Evolutionary conservation across 2,113 vertebrate genomes (phyloP).

Genomic region (Protomyctophum bolini): DNA sequence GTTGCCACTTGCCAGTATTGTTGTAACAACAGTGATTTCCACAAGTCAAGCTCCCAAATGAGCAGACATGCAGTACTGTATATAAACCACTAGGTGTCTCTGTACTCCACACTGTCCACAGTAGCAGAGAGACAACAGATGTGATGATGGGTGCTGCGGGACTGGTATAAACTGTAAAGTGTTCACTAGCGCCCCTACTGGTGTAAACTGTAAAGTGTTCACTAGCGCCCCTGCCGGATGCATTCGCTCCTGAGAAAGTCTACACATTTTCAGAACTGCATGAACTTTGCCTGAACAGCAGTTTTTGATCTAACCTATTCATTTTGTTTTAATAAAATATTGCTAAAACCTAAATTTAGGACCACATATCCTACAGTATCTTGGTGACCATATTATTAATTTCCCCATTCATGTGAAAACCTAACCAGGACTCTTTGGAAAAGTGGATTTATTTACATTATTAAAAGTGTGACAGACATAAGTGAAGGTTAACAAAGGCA

Average conservation of each 20-base stretch:
- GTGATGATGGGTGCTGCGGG: neutral
- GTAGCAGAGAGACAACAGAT: neutral
- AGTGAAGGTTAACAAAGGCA: constrained; percentile 21
- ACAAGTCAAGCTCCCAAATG: neutral
- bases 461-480: constrained; percentile 12
- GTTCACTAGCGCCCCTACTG: too few relatives aligned
- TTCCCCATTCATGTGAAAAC: neutral
- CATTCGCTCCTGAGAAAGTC: constrained; percentile 15
- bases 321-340: too few relatives aligned
- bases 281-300: neutral
- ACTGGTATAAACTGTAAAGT: too few relatives aligned
- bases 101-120: constrained; percentile 49
- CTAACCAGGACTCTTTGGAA: constrained; percentile 14
- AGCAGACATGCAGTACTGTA: neutral
- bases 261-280: constrained; percentile 4
- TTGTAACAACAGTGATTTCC: neutral
- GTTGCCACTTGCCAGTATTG: constrained; percentile 8
- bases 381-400: neutral
- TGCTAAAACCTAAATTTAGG: too few relatives aligned
- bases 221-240: neutral
- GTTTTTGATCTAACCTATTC: too few relatives aligned
- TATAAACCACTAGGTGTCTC: constrained; percentile 62
- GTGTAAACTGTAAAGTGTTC: too few relatives aligned
- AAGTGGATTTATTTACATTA: constrained; percentile 16
- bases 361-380: too few relatives aligned